Base-by-base conservation (phyloP, 2,888 invertebrate species). In the Colletes collaris region DNA sequence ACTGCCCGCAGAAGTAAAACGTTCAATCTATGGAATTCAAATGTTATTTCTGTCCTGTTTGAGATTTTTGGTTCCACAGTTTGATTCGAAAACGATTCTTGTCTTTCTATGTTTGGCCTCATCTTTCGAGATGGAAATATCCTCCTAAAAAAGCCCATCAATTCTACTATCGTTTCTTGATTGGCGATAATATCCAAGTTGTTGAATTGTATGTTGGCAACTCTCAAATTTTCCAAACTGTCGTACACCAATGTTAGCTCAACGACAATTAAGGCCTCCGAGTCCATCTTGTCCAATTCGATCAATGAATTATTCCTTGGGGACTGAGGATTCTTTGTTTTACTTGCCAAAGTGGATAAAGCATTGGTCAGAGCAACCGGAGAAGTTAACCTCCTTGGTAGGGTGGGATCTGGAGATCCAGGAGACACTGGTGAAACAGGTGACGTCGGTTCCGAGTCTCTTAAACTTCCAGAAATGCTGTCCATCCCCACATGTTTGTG, bases 401-500 rank as follows among this genome's bases (percentile, higher is more conserved):
- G 60, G 5, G 89, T 91, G 0, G 94, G 94, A 89, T 96, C 95
- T 0, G 96, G 97, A 63, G 96, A 96, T 16, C 94, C 96, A 0
- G 96, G 97, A 71, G 96, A 96, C n/a, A 94, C 96, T 13, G 97
- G 98, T 0, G 97, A 97, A 37, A 95, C 95, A 0, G 98, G 98
- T 0, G 98, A 98, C 63, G 97, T 97, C 6, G 98, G 97, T 93
- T 98, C 98, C 89, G 98, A 98, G 91, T 98, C 98, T 85, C 96
- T 95, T 83, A 99, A 95, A 93, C 98, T 98, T 69, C 99, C 98
- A 81, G 98, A 98, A 83, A 97, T 95, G 79, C 97, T 98, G 93
- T 99, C 98, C 97, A 99, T 97, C 4, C 97, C 97, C 37, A 99
- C 97, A 93, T 98, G 98, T 90, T 97, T 97, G 93, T 99, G 99